A percentile compares a stretch with the other conserved stretches of the same genome.
Conservation (phyloP, 2,888 invertebrate genomes). For the Pardosa pseudoannulata region DNA sequence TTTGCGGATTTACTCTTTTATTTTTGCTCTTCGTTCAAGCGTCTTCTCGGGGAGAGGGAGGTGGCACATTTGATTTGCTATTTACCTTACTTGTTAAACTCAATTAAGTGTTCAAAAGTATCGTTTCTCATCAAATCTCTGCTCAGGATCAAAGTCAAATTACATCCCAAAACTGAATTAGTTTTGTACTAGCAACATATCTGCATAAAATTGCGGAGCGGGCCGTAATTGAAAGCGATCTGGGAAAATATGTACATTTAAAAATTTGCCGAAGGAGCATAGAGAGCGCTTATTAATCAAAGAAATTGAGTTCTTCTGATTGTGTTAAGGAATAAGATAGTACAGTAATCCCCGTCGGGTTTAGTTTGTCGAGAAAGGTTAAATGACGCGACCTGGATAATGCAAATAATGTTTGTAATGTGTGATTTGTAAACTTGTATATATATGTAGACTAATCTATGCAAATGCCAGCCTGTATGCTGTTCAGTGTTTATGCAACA, state of each 20-base stretch:
- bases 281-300: not conserved
- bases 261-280: not conserved
- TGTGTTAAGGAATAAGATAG: too few relatives aligned
- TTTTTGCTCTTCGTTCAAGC: too few relatives aligned
- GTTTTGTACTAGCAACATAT: not conserved
- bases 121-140: not conserved
- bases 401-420: too few relatives aligned
- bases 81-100: conserved; percentile 7
- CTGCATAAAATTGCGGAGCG: not conserved
- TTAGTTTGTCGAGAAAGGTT: too few relatives aligned
- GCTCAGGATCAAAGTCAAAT: not conserved
- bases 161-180: not conserved
- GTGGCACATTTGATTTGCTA: too few relatives aligned
- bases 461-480: too few relatives aligned
- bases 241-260: conserved; percentile 1
- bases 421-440: too few relatives aligned
- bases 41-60: too few relatives aligned
- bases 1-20: not conserved
- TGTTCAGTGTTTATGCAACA: too few relatives aligned
- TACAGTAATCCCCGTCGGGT: too few relatives aligned
- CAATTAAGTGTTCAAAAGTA: not conserved
- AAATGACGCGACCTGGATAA: too few relatives aligned
- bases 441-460: too few relatives aligned
- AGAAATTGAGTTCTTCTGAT: not conserved
- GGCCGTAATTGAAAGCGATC: conserved; percentile 1